Evolutionary conservation across 2,888 invertebrate species (phyloP).

Genomic region (Ochlodes sylvanus): DNA sequence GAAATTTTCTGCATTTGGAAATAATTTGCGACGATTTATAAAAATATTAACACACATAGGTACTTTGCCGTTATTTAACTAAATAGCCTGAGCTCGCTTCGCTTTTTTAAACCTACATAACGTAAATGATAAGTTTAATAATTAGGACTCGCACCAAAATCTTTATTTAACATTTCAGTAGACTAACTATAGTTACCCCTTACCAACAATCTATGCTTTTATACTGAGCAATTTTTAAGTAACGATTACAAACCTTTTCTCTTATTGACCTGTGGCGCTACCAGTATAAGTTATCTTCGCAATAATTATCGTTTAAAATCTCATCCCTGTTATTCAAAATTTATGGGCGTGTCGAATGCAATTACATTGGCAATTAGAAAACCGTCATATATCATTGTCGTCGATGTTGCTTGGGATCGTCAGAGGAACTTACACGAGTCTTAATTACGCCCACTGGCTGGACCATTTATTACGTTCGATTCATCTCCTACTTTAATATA

Average conservation of each 20-base stretch:
- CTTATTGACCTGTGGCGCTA: not conserved
- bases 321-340: conserved; percentile 27
- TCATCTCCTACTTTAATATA: conserved; percentile 6
- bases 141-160: too few species aligned
- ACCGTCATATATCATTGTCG: conserved; percentile 48
- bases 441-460: conserved; percentile 44
- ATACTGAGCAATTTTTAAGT: too few species aligned
- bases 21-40: too few species aligned
- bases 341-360: conserved; percentile 41
- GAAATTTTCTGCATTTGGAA: too few species aligned
- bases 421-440: conserved; percentile 37
- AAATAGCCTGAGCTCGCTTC: too few species aligned
- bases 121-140: too few species aligned
- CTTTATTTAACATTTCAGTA: too few species aligned
- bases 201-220: too few species aligned
- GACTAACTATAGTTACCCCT: too few species aligned
- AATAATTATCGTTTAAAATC: conserved; percentile 10
- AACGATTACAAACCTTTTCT: not conserved
- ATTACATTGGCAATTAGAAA: conserved; percentile 52
- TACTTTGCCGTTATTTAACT: too few species aligned
- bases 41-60: too few species aligned
- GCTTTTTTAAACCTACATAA: too few species aligned
- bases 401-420: conserved; percentile 47
- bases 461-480: conserved; percentile 40
- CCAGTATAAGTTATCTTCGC: not conserved